A percentile compares a stretch with the other conserved stretches of the same genome.
These are phyloP conservation scores for Xiphophorus couchianus DNA, from an alignment of 2,113 vertebrate genomes.

Conservation along the genomic window DNA sequence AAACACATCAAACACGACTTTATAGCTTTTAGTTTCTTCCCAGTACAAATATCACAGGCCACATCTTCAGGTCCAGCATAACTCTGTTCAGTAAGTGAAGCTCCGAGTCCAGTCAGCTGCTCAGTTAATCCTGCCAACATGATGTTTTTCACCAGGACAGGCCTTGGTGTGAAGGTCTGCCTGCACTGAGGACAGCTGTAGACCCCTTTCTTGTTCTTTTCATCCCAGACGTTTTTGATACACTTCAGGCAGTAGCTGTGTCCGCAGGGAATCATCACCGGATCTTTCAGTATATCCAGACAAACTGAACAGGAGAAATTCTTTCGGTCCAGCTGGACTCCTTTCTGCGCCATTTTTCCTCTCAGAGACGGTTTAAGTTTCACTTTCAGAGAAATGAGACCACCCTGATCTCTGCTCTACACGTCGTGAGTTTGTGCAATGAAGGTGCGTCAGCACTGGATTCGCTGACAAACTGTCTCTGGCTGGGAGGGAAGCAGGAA, in stretches of 20 bases:
- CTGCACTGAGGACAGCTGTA: slow-evolving; percentile 17
- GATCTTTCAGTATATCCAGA: slow-evolving; percentile 8
- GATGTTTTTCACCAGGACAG: slow-evolving; percentile 7
- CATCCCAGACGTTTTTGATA: neutral
- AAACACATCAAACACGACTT: slow-evolving; percentile 16
- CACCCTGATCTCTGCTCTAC: neutral
- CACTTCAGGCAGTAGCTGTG: slow-evolving; percentile 16
- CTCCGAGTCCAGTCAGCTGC: slow-evolving; percentile 1
- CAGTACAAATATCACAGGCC: slow-evolving; percentile 9
- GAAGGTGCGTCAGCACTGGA: too few species aligned
- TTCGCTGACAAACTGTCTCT: too few species aligned
- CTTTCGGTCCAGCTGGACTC: neutral
- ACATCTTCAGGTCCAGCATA: slow-evolving; percentile 11
- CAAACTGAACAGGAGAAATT: slow-evolving; percentile 2
- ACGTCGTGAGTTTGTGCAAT: too few species aligned
- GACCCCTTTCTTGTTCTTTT: neutral
- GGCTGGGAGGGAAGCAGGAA: too few species aligned
- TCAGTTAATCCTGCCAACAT: neutral
- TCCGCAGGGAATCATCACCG: slow-evolving; percentile 8
- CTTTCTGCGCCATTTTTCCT: neutral
- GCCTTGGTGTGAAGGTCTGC: slow-evolving; percentile 5
- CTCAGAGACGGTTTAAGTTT: neutral
- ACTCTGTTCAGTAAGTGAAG: slow-evolving; percentile 3
- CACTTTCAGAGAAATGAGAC: neutral
- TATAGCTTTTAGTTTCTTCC: slow-evolving; percentile 1